Base-by-base conservation (phyloP, 2,888 invertebrate genomes). In the Cancer borealis region DNA sequence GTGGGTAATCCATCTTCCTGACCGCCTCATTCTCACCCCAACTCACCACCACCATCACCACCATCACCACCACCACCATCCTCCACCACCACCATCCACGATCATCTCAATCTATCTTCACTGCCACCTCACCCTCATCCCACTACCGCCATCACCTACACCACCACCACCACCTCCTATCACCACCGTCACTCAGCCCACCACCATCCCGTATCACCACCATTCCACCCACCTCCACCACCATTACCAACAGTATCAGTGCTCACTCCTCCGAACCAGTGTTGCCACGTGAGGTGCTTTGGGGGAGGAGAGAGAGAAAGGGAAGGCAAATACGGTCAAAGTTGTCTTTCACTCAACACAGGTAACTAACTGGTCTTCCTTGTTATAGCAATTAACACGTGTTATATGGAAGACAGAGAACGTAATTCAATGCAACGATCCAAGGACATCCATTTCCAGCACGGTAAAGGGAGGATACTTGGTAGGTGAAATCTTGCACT, bases 41-140 rank as follows among this genome's bases (percentile, higher is more conserved):
- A 84, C 30, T 12, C 84, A 14, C 39, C 39, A 30, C 73, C n/a
- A 14, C 12, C 39, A 39, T 26, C 26, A 26, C 26, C 73, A 8
- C 73, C 73, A 26, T 4, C 84, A 84, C 84, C 84, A 0, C 26
- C 30, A 79, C 5, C 0, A 66, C 66, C 26, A 84, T n/a, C n/a
- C n/a, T 5, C 21, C 66, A n/a, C 12, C 79, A 66, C 66, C 66
- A 14, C 39, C 39, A 84, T 17, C 39, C 26, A 10, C n/a, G 26
- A n/a, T 73, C 73, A 73, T 73, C 73, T 73, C 73, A 26, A 84
- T 84, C 84, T 84, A 39, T 84, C 84, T 39, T 39, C 39, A 21
- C 39, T 17, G 39, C 39, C 84, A 84, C 39, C 30, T 17, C 84
- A 14, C 17, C 39, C 12, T 39, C 84, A 84, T 17, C 30, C 17